Evolutionary conservation across 2,113 vertebrate species (phyloP), one percentile per base, ranked within the genome.

Genomic region (Genyomyrus donnyi): DNA sequence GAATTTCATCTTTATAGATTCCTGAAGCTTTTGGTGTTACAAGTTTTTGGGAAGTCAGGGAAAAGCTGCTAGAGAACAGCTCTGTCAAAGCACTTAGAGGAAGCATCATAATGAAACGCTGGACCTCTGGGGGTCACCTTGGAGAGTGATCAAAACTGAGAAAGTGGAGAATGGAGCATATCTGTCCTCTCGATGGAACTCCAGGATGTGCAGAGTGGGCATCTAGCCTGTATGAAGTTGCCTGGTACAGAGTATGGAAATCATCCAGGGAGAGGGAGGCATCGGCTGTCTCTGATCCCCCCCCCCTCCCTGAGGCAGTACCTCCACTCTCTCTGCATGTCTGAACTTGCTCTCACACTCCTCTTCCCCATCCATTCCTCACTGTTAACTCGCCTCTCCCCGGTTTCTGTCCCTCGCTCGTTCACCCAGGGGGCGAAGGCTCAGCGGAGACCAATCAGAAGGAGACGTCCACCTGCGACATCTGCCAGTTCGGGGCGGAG

Each of bases 401-500:
- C 27, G 17, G 31, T 21, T 17, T 13, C 46, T 50, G 31, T 8
- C 87, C 89, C 91, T 87, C 90, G 92, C 92, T 94, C 90, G 91
- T 95, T 77, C 91, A 35, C 87, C 88, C 90, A 99, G 99, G 97
- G 89, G 98, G 96, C 58, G 98, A 99, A 95, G 99, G 98, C 89
- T 99, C 98, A 11, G 97, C 98, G 46, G 98, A 99, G 96, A 97
- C 97, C 35, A 98, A 94, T 92, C 98, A 97, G 94, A 99, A 99
- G 95, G 98, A 99, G 95, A 98, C 98, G 27, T 99, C 98, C 93
- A 99, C 98, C 93, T 99, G 98, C 93, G 98, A 99, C 93, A 99
- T 99, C 93, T 99, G 99, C 95, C 98, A 99, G 95, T 99, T 99
- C 89, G 99, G 98, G 58, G 99, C 98, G 0, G 98, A 99, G 95